phyloP scores from a whole-genome alignment of 2,888 invertebrate species.

The Magallana nippona region DNA sequence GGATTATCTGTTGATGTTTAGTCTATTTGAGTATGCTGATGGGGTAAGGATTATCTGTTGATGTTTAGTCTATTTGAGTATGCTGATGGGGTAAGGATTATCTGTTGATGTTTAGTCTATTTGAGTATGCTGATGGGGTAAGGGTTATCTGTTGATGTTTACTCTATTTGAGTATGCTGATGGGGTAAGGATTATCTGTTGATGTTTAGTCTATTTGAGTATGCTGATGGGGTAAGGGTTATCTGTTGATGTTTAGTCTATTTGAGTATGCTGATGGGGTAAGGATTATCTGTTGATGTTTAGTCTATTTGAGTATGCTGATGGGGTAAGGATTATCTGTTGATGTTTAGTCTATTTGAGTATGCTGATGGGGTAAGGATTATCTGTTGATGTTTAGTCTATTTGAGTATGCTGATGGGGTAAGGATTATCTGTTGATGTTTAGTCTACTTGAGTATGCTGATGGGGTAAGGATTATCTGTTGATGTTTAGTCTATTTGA shows the following conservation, averaged over 20 bases:
- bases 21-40: constrained; percentile 83
- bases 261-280: constrained; percentile 84
- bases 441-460: constrained; percentile 83
- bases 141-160: constrained; percentile 68
- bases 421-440: constrained; percentile 73
- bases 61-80: constrained; percentile 80
- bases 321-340: constrained; percentile 80
- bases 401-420: constrained; percentile 84
- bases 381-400: neutral
- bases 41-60: constrained; percentile 79
- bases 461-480: constrained; percentile 81
- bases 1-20: constrained; percentile 62
- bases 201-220: constrained; percentile 78
- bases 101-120: neutral
- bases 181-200: constrained; percentile 79
- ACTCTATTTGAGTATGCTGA: constrained; percentile 83
- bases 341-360: constrained; percentile 70
- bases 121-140: constrained; percentile 84
- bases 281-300: constrained; percentile 69
- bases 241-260: neutral
- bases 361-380: constrained; percentile 84
- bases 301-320: constrained; percentile 82
- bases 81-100: constrained; percentile 82
- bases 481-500: constrained; percentile 70
- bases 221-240: constrained; percentile 83